phyloP scores from a whole-genome alignment of 1,140 invertebrate species.

The Meloidogyne exigua region DNA sequence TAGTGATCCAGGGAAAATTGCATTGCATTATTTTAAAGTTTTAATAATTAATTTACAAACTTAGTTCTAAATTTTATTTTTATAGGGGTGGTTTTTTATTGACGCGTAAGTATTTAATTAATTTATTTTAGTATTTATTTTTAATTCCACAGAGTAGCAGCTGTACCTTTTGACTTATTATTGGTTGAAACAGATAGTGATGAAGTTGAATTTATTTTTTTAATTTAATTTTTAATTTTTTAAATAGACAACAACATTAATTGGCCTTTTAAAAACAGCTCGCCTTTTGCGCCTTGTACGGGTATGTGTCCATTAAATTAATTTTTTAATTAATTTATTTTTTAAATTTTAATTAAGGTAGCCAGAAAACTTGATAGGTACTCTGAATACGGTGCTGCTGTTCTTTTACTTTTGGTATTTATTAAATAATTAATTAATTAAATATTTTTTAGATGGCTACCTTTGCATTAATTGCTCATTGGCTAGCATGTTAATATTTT shows the following conservation, averaged over 20 bases:
- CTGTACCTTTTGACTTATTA: conserved; percentile 88
- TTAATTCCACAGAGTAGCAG: background rate
- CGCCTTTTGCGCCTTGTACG: conserved; percentile 86
- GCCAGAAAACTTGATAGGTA: conserved; percentile 95
- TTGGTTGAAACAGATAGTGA: conserved; percentile 87
- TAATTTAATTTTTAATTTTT: conserved; percentile 11
- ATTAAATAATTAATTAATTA: background rate
- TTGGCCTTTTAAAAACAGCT: conserved; percentile 93
- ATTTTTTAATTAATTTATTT: background rate
- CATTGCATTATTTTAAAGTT: conserved; percentile 86
- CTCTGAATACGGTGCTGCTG: conserved; percentile 95
- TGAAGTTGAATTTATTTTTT: conserved; percentile 72
- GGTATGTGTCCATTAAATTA: conserved; percentile 74
- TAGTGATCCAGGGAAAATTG: conserved; percentile 76
- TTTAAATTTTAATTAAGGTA: conserved; percentile 63
- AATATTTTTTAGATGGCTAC: conserved; percentile 78
- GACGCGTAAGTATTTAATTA: conserved; percentile 76
- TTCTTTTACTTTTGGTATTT: conserved; percentile 63
- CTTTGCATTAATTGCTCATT: conserved; percentile 96
- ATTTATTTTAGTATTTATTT: conserved; percentile 5
- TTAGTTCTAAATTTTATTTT: background rate
- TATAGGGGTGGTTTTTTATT: conserved; percentile 68
- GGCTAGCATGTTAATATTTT: conserved; percentile 88
- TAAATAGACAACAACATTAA: conserved; percentile 89
- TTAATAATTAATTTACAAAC: conserved; percentile 60